A percentile compares a stretch with the other conserved stretches of the same genome.
Conservation (phyloP, 2,888 invertebrate genomes). For the Graphium colonna region DNA sequence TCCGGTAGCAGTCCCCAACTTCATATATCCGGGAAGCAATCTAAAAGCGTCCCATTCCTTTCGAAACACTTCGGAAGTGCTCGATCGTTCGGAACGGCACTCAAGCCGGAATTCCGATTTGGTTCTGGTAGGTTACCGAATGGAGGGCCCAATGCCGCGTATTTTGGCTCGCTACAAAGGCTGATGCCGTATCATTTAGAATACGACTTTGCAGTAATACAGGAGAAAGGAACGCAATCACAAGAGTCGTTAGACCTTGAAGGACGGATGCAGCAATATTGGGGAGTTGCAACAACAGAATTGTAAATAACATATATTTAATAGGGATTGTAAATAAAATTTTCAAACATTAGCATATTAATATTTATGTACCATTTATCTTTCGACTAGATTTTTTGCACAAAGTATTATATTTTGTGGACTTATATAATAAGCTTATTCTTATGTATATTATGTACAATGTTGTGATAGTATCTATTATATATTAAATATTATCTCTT, state of each 20-base stretch:
- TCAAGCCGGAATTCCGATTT: constrained; percentile 80
- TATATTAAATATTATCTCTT: constrained; percentile 37
- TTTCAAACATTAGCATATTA: constrained; percentile 56
- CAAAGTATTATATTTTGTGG: constrained; percentile 71
- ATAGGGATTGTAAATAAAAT: constrained; percentile 66
- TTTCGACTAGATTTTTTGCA: constrained; percentile 78
- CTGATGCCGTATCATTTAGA: constrained; percentile 90
- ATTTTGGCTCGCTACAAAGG: constrained; percentile 91
- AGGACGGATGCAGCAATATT: constrained; percentile 92
- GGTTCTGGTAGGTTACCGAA: constrained; percentile 81
- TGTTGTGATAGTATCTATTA: constrained; percentile 57
- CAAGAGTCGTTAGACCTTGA: constrained; percentile 90
- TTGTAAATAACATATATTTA: constrained; percentile 68
- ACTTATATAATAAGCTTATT: constrained; percentile 48
- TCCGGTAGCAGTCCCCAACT: constrained; percentile 87
- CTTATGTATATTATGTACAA: constrained; percentile 48
- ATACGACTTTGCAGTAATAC: constrained; percentile 91
- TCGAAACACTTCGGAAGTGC: constrained; percentile 90
- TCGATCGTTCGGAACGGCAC: constrained; percentile 85
- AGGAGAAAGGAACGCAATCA: constrained; percentile 83
- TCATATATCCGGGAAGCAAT: constrained; percentile 63
- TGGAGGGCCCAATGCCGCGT: constrained; percentile 92
- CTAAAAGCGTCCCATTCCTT: constrained; percentile 76
- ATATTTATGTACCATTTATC: constrained; percentile 66
- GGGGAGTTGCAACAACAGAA: constrained; percentile 94